Evolutionary conservation across 2,797 vertebrate genomes (phyloP).

Genomic region (Chaetophractus vellerosus): DNA sequence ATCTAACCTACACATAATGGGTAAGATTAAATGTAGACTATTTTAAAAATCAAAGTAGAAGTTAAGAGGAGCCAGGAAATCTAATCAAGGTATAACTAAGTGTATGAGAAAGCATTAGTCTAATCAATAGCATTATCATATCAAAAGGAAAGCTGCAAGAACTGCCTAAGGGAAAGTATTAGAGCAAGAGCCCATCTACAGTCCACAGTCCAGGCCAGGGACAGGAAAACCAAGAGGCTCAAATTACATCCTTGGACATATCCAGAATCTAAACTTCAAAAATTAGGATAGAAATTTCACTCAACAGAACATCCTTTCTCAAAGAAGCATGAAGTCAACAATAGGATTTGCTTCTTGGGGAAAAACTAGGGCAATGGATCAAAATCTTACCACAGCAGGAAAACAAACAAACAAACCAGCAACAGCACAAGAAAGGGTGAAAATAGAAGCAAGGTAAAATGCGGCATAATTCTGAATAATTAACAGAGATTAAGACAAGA

Average conservation of each 20-base stretch:
- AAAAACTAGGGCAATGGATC: background rate
- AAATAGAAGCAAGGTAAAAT: slow-evolving; percentile 38
- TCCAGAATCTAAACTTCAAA: slow-evolving; percentile 21
- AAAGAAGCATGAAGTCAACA: slow-evolving; percentile 18
- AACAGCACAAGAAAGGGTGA: background rate
- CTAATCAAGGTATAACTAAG: slow-evolving; percentile 74
- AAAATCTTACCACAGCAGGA: slow-evolving; percentile 36
- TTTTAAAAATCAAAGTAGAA: slow-evolving; percentile 73
- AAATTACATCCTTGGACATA: background rate
- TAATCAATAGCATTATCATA: slow-evolving; percentile 80
- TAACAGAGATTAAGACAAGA: slow-evolving; percentile 39
- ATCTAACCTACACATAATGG: slow-evolving; percentile 70
- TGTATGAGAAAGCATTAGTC: slow-evolving; percentile 67
- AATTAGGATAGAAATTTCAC: slow-evolving; percentile 48
- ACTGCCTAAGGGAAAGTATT: slow-evolving; percentile 28
- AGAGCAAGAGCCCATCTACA: background rate
- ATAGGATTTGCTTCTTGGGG: background rate
- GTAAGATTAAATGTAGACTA: slow-evolving; percentile 60
- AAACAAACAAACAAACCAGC: slow-evolving; percentile 32
- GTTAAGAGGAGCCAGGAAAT: slow-evolving; percentile 47
- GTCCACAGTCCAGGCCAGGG: background rate
- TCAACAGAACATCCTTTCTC: background rate
- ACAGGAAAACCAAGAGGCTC: background rate
- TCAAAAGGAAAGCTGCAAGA: slow-evolving; percentile 71
- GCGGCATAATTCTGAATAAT: slow-evolving; percentile 60